These are phyloP conservation scores for Malaclemys terrapin DNA, from an alignment of 2,113 vertebrate species.

Conservation along the genomic window DNA sequence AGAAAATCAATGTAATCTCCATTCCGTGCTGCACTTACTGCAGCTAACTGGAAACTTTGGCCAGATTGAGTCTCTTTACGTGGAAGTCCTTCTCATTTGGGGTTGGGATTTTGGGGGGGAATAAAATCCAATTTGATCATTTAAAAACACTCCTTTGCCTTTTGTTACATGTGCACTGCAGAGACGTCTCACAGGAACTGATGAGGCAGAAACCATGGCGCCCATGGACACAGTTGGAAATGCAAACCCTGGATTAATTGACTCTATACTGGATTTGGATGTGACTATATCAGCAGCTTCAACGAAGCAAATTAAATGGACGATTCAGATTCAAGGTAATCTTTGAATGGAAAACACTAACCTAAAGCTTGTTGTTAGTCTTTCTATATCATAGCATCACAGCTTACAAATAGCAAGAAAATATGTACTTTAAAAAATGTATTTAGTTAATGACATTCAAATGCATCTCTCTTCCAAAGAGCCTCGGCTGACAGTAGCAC, in stretches of 20 bases:
- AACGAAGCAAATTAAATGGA: constrained; percentile 40
- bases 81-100: not conserved
- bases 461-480: accelerated
- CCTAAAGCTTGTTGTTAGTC: constrained; percentile 23
- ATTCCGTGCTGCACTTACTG: constrained; percentile 1
- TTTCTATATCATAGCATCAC: not conserved
- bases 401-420: constrained; percentile 13
- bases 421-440: not conserved
- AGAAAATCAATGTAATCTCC: constrained; percentile 74
- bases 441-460: not conserved
- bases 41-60: constrained; percentile 65
- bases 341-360: constrained; percentile 9
- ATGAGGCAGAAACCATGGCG: constrained; percentile 24
- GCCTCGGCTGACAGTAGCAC: not conserved
- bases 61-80: not conserved
- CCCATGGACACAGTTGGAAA: not conserved
- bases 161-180: constrained; percentile 30
- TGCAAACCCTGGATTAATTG: not conserved
- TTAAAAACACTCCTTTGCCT: not conserved
- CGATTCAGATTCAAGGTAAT: constrained; percentile 65
- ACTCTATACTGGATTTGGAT: not conserved
- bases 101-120: not conserved
- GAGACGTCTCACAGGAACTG: constrained; percentile 27
- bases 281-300: constrained; percentile 23
- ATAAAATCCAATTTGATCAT: constrained; percentile 29